Base-by-base conservation (phyloP, 2,888 invertebrate genomes). In the Incurvaria masculella region DNA sequence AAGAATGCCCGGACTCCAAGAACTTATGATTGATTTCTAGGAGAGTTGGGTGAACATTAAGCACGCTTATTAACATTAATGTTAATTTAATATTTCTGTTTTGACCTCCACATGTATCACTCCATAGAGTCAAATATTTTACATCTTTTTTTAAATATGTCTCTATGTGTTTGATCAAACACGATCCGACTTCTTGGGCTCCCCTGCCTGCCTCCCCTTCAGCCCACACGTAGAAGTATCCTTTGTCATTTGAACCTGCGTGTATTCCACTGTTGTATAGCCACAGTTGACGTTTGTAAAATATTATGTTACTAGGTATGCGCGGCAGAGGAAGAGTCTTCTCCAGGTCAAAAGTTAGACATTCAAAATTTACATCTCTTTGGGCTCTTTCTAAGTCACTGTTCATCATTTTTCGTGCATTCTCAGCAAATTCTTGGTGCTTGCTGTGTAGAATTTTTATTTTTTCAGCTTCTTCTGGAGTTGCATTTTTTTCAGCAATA, bases 101-200 rank as follows among this genome's bases (percentile, higher is more conserved):
- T 27, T 58, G 57, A 17, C 56, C 56, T 6, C 57, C 56, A 42
- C 56, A 56, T 6, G 50, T 53, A 39, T 56, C 55, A 42, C 47
- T 45, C 51, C 47, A 55, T 5, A 53, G 45, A 6, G 44, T 42
- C 23, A 56, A 44, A 18, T 53, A 18, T 18, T 48, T 23, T 8
- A 47, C 45, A 18, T 44, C 42, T 19, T 42, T 20, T 33, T 27
- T 6, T 11, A 52, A 17, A 17, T 48, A 18, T 14, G 21, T 41
- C 38, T 40, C 23, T 5, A 52, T 42, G 33, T 38, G 42, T 38
- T 53, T 52, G 27, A 42, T 39, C 8, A 55, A 33, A 19, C 52
- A 54, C 21, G 52, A 53, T 23, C 53, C 53, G 18, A 54, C 40
- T 20, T 46, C n/a, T 39, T 45, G 49, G 19, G 51, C 45, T 14